A percentile compares a stretch with the other conserved stretches of the same genome.
These are phyloP conservation scores for Aegithalos caudatus DNA, from an alignment of 2,113 vertebrate species.

Conservation along the genomic window DNA sequence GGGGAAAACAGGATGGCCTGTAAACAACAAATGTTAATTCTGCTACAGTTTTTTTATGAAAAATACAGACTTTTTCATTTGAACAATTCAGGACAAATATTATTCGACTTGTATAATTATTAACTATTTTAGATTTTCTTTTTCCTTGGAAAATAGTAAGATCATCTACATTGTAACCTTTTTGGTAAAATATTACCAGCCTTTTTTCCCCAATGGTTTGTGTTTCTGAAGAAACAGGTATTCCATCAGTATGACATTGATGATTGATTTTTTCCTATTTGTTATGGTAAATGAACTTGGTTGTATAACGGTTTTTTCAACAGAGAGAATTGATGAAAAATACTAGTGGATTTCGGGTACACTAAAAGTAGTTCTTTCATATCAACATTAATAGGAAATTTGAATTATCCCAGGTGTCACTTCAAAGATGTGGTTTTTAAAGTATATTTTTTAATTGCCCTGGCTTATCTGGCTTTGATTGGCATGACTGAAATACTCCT, in stretches of 20 bases:
- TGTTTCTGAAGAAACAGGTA: background rate
- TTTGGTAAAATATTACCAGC: background rate
- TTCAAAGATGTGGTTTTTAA: background rate
- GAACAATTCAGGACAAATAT: background rate
- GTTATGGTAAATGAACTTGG: background rate
- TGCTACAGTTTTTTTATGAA: background rate
- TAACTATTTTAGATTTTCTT: background rate
- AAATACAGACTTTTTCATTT: background rate
- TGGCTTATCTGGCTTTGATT: background rate
- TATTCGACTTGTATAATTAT: accelerated
- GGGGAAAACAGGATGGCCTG: background rate
- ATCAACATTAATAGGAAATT: background rate
- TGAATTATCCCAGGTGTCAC: background rate
- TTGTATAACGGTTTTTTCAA: background rate
- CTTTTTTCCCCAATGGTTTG: background rate
- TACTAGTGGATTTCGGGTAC: background rate
- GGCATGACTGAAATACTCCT: background rate
- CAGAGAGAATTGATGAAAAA: background rate
- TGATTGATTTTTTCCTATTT: background rate
- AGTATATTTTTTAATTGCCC: background rate
- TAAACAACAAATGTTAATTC: background rate
- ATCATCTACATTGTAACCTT: background rate
- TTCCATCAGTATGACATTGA: background rate
- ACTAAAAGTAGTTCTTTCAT: background rate
- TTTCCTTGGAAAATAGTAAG: background rate